Conservation (phyloP, 2,888 invertebrate genomes). For the Oscheius myriophilus region DNA sequence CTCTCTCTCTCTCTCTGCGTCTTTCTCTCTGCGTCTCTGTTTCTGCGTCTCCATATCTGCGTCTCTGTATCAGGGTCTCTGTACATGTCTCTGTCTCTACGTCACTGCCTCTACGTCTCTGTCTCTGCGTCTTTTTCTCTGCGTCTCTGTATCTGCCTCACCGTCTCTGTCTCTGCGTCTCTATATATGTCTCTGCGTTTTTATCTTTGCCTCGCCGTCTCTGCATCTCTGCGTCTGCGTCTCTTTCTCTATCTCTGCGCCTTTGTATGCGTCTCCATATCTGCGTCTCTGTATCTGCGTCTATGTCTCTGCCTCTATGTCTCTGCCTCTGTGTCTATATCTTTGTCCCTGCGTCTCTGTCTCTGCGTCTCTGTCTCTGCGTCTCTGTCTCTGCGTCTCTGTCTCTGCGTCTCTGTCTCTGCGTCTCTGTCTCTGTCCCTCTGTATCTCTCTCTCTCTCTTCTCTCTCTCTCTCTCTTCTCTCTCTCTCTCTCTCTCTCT, state of each 20-base stretch:
- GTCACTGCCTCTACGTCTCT: not conserved
- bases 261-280: not conserved
- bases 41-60: no score
- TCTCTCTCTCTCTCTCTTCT: conserved; percentile 5
- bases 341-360: no score
- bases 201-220: no score
- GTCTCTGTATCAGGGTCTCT: not conserved
- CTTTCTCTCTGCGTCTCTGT: not conserved
- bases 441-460: not conserved
- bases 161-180: no score
- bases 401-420: not conserved
- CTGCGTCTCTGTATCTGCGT: not conserved
- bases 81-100: not conserved
- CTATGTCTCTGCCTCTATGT: not conserved
- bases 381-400: not conserved
- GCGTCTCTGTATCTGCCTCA: no score
- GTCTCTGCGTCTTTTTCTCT: conserved; percentile 1
- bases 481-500: not conserved
- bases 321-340: no score
- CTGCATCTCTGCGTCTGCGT: no score
- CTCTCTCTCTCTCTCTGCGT: not conserved
- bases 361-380: no score
- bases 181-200: no score
- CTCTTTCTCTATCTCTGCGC: not conserved
- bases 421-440: not conserved